phyloP scores from a whole-genome alignment of 2,113 vertebrate genomes.

The Vombatus ursinus region DNA sequence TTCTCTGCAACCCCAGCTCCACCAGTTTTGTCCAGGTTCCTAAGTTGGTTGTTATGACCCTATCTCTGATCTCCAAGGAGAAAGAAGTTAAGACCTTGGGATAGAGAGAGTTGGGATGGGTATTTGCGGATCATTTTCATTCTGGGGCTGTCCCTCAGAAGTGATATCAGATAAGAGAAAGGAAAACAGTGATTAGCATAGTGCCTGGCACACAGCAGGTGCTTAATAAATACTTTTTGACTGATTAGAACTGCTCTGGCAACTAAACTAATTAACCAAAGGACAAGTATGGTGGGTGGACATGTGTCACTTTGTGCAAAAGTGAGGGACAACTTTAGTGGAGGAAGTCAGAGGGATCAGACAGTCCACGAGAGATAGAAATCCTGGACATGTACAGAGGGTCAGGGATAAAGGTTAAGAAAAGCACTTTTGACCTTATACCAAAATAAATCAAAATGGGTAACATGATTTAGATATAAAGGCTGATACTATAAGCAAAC shows the following conservation, averaged over 20 bases:
- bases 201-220: not conserved
- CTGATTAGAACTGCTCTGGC: not conserved
- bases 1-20: not conserved
- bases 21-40: not conserved
- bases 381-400: not conserved
- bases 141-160: not conserved
- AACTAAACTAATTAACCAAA: not conserved
- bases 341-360: not conserved
- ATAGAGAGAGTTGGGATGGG: not conserved
- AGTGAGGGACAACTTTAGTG: not conserved
- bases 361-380: not conserved
- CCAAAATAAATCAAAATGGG: too few species aligned
- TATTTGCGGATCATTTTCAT: not conserved
- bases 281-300: not conserved
- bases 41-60: not conserved
- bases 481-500: too few species aligned
- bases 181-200: not conserved
- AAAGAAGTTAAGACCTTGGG: not conserved
- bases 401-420: not conserved
- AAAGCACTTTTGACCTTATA: not conserved
- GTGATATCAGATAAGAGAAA: not conserved
- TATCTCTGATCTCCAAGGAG: not conserved
- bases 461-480: too few species aligned
- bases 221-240: not conserved
- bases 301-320: not conserved